A percentile compares a stretch with the other conserved stretches of the same genome.
Evolutionary conservation across 2,797 vertebrate genomes (phyloP).

Genomic region (Echiichthys vipera): DNA sequence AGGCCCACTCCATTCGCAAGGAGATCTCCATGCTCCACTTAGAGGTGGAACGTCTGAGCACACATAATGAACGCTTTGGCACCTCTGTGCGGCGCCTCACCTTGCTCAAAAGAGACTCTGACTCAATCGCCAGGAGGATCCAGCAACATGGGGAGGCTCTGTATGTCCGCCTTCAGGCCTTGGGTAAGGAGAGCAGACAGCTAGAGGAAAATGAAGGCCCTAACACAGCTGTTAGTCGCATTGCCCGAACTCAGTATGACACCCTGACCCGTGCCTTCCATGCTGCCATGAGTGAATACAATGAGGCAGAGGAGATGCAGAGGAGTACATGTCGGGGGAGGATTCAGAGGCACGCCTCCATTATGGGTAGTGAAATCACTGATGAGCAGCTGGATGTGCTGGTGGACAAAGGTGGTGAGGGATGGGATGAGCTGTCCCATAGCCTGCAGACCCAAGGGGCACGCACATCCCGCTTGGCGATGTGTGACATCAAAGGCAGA

Average conservation of each 20-base stretch:
- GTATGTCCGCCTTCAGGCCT: constrained; percentile 82
- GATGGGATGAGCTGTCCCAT: constrained; percentile 90
- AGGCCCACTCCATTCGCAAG: constrained; percentile 84
- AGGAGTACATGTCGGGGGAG: constrained; percentile 87
- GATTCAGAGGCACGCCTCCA: constrained; percentile 92
- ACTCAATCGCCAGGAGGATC: constrained; percentile 89
- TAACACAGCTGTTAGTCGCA: constrained; percentile 82
- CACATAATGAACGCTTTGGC: constrained; percentile 88
- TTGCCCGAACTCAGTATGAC: constrained; percentile 83
- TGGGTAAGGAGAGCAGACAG: constrained; percentile 78
- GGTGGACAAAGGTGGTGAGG: constrained; percentile 90
- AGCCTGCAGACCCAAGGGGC: constrained; percentile 84
- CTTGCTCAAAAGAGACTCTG: constrained; percentile 90
- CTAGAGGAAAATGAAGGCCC: constrained; percentile 81
- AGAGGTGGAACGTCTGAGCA: constrained; percentile 84
- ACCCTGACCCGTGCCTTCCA: constrained; percentile 85
- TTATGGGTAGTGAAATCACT: constrained; percentile 89
- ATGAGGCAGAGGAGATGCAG: constrained; percentile 88
- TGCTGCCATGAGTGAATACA: constrained; percentile 87
- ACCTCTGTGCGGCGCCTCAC: constrained; percentile 89
- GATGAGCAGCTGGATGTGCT: constrained; percentile 88
- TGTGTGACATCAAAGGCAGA: constrained; percentile 88
- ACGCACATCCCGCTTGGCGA: constrained; percentile 83
- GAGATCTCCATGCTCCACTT: constrained; percentile 84
- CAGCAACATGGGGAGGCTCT: constrained; percentile 84